Evolutionary conservation across 1,140 invertebrate species (phyloP), one percentile per base, ranked within the genome.

Genomic region (Babylonia areolata): DNA sequence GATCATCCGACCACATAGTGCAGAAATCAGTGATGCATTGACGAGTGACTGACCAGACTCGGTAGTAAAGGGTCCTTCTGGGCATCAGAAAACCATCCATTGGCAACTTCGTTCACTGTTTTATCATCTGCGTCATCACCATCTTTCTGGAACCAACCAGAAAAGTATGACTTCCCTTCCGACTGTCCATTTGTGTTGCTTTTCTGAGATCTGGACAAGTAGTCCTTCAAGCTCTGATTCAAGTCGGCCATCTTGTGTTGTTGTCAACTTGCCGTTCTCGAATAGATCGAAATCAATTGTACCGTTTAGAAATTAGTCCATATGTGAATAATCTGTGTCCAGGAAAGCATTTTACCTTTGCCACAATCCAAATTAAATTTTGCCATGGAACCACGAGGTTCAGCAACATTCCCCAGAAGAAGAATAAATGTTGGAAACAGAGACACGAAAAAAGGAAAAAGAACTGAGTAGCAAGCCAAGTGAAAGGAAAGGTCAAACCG

Each of bases 31-130:
- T 46, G 31, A 75, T 20, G 33, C 3, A 28, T 42, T 37, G 39
- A 9, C 9, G 46, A 51, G 46, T 51, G 17, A 79, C 88, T 77
- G 86, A 93, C 91, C 85, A 94, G 85, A 84, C 92, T 92, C 33
- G 93, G 93, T 31, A 91, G 84, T 35, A 91, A 82, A 6, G 93
- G 92, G 58, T 94, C 93, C 39, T 89, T 89, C 77, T 93, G 91
- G 17, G 93, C 92, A 58, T 92, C 89, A n/a, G 89, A 87, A 87
- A 94, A 94, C 93, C 93, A 94, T 23, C 89, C 87, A 86, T 93
- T 92, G 31, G 90, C 90, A 2, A 87, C 89, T 58, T 92, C 91
- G 42, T 78, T 87, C 12, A 86, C 69, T 42, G 87, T 81, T 33
- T 89, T 89, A 86, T 89, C 73, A 28, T 85, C 83, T 33, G 85